phyloP scores from a whole-genome alignment of 2,797 vertebrate species.

The Discoglossus pictus region DNA sequence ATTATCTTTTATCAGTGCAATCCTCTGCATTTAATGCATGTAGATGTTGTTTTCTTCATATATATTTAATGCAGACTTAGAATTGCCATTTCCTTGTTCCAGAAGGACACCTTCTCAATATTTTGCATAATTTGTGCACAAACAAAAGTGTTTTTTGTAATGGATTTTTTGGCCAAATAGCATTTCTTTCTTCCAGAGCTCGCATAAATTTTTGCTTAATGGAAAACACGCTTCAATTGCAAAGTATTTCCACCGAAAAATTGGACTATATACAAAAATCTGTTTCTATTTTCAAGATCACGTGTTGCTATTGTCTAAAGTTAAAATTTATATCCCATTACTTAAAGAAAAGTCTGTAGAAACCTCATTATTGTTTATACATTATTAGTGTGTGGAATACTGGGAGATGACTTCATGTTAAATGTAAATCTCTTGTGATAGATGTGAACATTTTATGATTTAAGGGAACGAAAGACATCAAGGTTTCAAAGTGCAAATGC shows the following conservation, averaged over 20 bases:
- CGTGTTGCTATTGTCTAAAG: constrained; percentile 43
- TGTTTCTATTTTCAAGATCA: constrained; percentile 60
- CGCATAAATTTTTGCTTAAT: constrained; percentile 63
- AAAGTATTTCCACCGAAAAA: constrained; percentile 63
- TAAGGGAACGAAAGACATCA: neutral
- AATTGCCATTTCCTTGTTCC: neutral
- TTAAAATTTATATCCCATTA: constrained; percentile 42
- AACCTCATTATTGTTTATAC: constrained; percentile 3
- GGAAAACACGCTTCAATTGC: constrained; percentile 64
- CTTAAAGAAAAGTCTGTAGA: constrained; percentile 11
- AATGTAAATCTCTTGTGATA: neutral
- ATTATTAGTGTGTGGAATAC: constrained; percentile 7
- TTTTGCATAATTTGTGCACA: constrained; percentile 10
- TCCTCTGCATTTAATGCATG: no score
- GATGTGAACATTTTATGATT: neutral
- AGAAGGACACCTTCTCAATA: constrained; percentile 30
- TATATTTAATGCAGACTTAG: constrained; percentile 4
- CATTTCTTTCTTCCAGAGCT: constrained; percentile 57
- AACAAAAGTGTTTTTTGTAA: constrained; percentile 24
- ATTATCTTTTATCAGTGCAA: no score
- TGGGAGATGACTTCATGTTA: neutral
- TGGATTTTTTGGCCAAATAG: constrained; percentile 9
- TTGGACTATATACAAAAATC: constrained; percentile 63
- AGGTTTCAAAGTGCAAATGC: constrained; percentile 8
- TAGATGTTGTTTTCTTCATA: no score